Evolutionary conservation across 2,888 invertebrate species (phyloP).

Genomic region (Lepeophtheirus nordmannii): DNA sequence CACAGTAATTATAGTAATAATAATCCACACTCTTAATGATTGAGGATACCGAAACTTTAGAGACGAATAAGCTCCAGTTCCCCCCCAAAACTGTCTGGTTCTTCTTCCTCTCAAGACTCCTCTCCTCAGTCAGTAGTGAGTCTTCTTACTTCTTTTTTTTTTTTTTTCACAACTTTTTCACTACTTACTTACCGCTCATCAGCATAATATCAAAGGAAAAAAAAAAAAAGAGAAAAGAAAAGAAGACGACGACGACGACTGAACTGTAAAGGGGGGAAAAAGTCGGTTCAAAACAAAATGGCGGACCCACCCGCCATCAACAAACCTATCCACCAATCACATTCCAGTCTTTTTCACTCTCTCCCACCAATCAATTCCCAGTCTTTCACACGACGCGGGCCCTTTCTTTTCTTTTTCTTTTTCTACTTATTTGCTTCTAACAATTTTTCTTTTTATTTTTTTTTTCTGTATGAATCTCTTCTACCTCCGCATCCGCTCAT

Average conservation of each 20-base stretch:
- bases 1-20: no score
- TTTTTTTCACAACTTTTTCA: background rate
- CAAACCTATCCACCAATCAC: background rate
- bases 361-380: background rate
- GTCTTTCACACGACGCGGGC: constrained; percentile 1
- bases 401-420: constrained; percentile 7
- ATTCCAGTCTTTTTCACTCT: constrained; percentile 4
- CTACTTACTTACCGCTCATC: constrained; percentile 1
- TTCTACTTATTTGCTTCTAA: constrained; percentile 29
- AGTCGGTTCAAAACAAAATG: constrained; percentile 8
- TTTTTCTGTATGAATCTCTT: constrained; percentile 28
- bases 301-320: constrained; percentile 7
- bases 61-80: no score
- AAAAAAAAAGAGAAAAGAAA: no score
- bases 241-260: no score
- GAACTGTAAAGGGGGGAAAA: background rate
- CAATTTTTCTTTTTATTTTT: constrained; percentile 30
- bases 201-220: background rate
- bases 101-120: no score
- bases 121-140: no score
- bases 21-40: no score
- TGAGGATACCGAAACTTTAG: no score
- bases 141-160: background rate
- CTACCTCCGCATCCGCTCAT: constrained; percentile 28
- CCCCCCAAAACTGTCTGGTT: no score